A percentile compares a stretch with the other conserved stretches of the same genome.
These are phyloP conservation scores for Artemia sinica DNA, from an alignment of 2,888 invertebrate species.

Conservation along the genomic window DNA sequence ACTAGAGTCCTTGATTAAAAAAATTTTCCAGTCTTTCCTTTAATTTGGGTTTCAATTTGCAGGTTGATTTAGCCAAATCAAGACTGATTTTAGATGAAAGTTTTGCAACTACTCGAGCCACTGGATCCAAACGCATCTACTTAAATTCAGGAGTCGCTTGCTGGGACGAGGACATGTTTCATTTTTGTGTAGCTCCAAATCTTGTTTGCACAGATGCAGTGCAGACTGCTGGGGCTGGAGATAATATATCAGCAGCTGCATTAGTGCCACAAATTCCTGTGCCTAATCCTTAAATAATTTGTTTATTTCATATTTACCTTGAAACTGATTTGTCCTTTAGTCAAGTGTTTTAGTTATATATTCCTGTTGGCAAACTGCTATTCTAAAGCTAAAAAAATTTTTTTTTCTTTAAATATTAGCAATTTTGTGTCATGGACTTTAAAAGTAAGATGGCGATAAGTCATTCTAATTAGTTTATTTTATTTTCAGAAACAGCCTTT, in stretches of 20 bases:
- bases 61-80: slow-evolving; percentile 39
- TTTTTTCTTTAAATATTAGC: too few relatives aligned
- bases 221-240: slow-evolving; percentile 69
- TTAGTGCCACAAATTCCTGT: slow-evolving; percentile 37
- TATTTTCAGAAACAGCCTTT: too few relatives aligned
- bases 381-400: too few relatives aligned
- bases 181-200: slow-evolving; percentile 66
- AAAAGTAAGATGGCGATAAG: too few relatives aligned
- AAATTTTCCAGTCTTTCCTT: too few relatives aligned
- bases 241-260: slow-evolving; percentile 76
- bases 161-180: slow-evolving; percentile 50
- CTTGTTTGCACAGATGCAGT: slow-evolving; percentile 61
- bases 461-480: too few relatives aligned
- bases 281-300: background rate
- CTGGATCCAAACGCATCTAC: slow-evolving; percentile 40
- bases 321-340: too few relatives aligned
- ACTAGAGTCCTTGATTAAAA: too few relatives aligned
- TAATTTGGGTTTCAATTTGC: background rate
- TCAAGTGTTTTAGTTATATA: too few relatives aligned
- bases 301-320: too few relatives aligned
- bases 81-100: slow-evolving; percentile 61
- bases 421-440: too few relatives aligned
- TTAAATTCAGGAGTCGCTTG: slow-evolving; percentile 55
- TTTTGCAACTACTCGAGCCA: slow-evolving; percentile 50
- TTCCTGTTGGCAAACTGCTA: too few relatives aligned